phyloP scores from a whole-genome alignment of 1,140 invertebrate genomes.

The Drosophila kikkawai region DNA sequence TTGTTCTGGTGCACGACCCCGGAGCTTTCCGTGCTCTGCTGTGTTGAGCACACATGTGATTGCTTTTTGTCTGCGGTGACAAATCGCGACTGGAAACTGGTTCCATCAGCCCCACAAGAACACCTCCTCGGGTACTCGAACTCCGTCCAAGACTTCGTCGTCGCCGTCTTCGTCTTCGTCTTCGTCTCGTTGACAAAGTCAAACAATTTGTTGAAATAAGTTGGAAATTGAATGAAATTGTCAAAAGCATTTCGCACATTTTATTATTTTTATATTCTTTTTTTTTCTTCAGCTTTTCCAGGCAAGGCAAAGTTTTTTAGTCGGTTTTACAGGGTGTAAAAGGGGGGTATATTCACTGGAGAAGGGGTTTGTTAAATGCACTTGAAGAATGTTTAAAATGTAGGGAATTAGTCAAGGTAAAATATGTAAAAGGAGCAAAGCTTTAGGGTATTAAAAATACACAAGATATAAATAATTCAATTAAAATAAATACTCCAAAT shows the following conservation, averaged over 20 bases:
- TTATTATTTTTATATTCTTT: constrained; percentile 54
- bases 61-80: constrained; percentile 73
- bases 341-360: constrained; percentile 2
- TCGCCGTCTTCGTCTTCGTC: not conserved
- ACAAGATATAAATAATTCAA: no score
- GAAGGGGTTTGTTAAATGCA: no score
- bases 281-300: constrained; percentile 23
- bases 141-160: constrained; percentile 16
- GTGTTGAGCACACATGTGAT: constrained; percentile 70
- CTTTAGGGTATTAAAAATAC: not conserved
- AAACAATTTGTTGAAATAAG: constrained; percentile 84
- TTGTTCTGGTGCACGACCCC: constrained; percentile 20
- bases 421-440: not conserved
- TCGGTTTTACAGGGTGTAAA: constrained; percentile 33
- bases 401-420: not conserved
- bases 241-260: constrained; percentile 84
- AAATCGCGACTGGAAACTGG: constrained; percentile 65
- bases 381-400: not conserved
- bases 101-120: constrained; percentile 4
- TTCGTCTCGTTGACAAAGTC: constrained; percentile 69
- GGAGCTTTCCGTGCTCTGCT: constrained; percentile 17
- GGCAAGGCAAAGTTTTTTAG: constrained; percentile 43
- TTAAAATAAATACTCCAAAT: not conserved
- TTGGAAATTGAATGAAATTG: constrained; percentile 84
- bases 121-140: constrained; percentile 21